These are phyloP conservation scores for Rachycentron canadum DNA, from an alignment of 2,797 vertebrate genomes.

Conservation along the genomic window DNA sequence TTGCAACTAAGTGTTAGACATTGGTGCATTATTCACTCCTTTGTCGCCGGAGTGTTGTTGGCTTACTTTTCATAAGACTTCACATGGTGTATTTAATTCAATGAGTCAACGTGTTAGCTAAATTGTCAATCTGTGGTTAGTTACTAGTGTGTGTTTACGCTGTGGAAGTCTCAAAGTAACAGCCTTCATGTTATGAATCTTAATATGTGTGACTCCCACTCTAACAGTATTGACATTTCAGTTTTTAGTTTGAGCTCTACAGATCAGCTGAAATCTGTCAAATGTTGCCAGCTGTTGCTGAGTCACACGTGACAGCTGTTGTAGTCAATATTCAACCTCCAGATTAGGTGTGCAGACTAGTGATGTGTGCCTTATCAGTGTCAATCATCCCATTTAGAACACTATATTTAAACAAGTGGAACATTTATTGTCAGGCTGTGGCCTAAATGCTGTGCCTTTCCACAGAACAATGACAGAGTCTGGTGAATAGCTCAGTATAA, in stretches of 20 bases:
- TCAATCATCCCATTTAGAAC: background rate
- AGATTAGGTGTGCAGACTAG: background rate
- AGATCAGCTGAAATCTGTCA: background rate
- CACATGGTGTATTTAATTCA: background rate
- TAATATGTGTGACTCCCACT: background rate
- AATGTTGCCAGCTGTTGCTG: slow-evolving; percentile 3
- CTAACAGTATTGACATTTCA: background rate
- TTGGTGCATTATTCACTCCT: background rate
- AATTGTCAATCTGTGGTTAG: background rate
- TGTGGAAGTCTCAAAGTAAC: background rate
- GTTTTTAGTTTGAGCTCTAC: background rate
- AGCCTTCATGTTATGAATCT: background rate
- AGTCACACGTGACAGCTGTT: slow-evolving; percentile 12
- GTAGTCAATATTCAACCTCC: slow-evolving; percentile 55
- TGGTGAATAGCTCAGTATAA: background rate
- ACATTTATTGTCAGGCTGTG: slow-evolving; percentile 13
- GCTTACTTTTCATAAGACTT: background rate
- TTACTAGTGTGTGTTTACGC: background rate
- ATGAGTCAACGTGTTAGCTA: background rate
- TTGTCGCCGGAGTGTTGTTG: background rate
- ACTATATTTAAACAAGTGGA: slow-evolving; percentile 32
- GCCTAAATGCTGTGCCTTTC: slow-evolving; percentile 21
- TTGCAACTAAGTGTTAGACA: background rate
- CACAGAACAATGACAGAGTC: slow-evolving; percentile 17
- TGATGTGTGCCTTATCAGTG: slow-evolving; percentile 34